Conservation (phyloP, 2,888 invertebrate genomes). For the Cyclophora albipunctata region DNA sequence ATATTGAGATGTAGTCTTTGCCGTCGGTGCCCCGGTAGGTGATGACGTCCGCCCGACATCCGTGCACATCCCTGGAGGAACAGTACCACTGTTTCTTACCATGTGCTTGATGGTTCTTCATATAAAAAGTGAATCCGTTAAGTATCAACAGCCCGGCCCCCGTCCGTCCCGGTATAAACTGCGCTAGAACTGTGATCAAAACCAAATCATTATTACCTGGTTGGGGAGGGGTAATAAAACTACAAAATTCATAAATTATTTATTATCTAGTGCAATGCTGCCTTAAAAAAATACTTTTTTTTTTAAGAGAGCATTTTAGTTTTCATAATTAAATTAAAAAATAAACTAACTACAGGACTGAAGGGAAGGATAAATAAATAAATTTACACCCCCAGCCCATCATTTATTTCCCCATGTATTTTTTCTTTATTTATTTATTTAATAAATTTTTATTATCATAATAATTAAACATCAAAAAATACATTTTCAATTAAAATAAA, state of each 20-base stretch:
- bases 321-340: too few relatives aligned
- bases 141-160: conserved; percentile 62
- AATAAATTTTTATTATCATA: neutral
- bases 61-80: conserved; percentile 63
- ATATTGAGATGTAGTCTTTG: conserved; percentile 65
- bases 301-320: neutral
- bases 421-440: conserved; percentile 13
- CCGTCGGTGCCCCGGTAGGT: conserved; percentile 62
- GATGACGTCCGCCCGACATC: conserved; percentile 65
- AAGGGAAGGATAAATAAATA: too few relatives aligned
- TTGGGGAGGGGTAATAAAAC: conserved; percentile 21
- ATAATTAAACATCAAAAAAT: neutral
- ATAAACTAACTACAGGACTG: too few relatives aligned
- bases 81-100: conserved; percentile 71
- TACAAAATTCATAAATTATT: conserved; percentile 10
- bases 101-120: conserved; percentile 69
- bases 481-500: neutral
- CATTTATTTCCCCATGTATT: neutral
- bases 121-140: conserved; percentile 66
- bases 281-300: conserved; percentile 9
- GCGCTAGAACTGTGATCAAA: conserved; percentile 57
- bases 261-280: conserved; percentile 12
- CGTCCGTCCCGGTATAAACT: conserved; percentile 64
- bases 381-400: too few relatives aligned
- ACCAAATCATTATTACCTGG: conserved; percentile 17